Percentiles rank a stretch among this genome's conserved stretches.
phyloP scores from a whole-genome alignment of 2,113 vertebrate species.

The Scolopax mira region DNA sequence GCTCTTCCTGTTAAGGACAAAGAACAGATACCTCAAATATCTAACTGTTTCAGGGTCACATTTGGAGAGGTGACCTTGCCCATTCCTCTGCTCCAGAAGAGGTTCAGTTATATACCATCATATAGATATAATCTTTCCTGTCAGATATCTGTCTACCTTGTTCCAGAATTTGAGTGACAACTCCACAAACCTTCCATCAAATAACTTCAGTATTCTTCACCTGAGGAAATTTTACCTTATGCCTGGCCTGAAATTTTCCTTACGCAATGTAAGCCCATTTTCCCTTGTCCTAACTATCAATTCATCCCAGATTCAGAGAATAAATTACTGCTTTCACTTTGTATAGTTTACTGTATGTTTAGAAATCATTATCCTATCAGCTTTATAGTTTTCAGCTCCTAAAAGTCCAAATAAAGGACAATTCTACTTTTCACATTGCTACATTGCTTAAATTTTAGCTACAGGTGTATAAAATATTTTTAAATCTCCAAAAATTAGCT shows the following conservation, averaged over 20 bases:
- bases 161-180: not conserved
- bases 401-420: not conserved
- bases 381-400: not conserved
- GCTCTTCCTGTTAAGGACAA: not conserved
- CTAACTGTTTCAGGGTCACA: not conserved
- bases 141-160: not conserved
- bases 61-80: not conserved
- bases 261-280: not conserved
- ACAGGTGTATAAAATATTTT: not conserved
- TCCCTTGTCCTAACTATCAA: not conserved
- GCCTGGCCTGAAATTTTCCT: not conserved
- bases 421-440: not conserved
- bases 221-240: not conserved
- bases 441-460: not conserved
- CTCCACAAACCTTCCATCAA: not conserved
- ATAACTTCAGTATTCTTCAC: not conserved
- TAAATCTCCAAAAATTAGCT: not conserved
- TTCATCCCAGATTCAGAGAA: not conserved
- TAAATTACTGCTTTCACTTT: not conserved
- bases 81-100: not conserved
- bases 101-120: not conserved
- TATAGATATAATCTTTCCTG: not conserved
- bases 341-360: not conserved
- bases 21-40: not conserved
- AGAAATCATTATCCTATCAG: not conserved